Base-by-base conservation (phyloP, 2,113 vertebrate genomes). In the Daboia siamensis region DNA sequence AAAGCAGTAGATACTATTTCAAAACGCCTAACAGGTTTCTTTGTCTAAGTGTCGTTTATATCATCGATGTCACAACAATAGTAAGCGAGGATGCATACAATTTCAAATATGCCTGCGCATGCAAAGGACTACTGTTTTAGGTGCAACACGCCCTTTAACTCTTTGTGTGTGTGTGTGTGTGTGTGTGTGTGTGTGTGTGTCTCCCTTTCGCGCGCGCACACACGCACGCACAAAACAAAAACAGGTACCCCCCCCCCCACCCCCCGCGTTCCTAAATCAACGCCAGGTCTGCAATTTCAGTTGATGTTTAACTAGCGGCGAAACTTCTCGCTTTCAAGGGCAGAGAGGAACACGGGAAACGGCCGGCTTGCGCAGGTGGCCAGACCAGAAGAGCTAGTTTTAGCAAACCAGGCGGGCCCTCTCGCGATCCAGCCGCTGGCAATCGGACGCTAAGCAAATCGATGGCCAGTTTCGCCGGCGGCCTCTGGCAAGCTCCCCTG, bases 371-470 rank as follows among this genome's bases (percentile, higher is more conserved):
- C n/a, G 48, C 21, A 80, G 95, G 95, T 94, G 95, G 94, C 87
- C 52, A 95, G 84, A 92, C 52, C 0, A 2, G 94, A 88, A 69
- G 13, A 55, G 56, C 87, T 87, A 33, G 93, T 48, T 93, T 13
- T 0, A 1, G 52, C 52, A 57, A 52, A 52, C 0, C 8, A 39
- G 21, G n/a, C 1, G 26, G 23, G 59, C 26, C 0, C 0, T 0
- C 0, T 0, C 46, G 2, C 0, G 0, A 20, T 0, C n/a, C 0
- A 1, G 94, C 6, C 69, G 20, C 52, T 17, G 17, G 29, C 26
- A 74, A n/a, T 5, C 0, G 2, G 61, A 9, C 89, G 29, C 90
- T 54, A 64, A 91, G 48, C 57, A 91, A 86, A 46, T 8, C 52
- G 0, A 29, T 0, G 10, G 29, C 69, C 87, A 52, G 1, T 15